Percentiles rank a stretch among this genome's conserved stretches.
Evolutionary conservation across 1,140 invertebrate species (phyloP).

Genomic region (Drosophila burlai): DNA sequence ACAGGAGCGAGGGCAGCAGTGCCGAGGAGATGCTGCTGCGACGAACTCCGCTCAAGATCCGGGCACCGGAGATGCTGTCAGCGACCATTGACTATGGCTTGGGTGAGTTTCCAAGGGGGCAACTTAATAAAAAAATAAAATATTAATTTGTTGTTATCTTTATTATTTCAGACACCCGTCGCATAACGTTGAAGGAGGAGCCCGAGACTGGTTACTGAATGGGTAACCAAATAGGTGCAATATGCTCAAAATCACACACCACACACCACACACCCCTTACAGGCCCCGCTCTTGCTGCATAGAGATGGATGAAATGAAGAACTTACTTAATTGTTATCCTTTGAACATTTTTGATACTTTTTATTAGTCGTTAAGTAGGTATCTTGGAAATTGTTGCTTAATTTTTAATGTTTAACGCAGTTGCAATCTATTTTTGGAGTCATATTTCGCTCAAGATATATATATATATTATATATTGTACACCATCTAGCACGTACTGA

Average conservation of each 20-base stretch:
- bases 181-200: slow-evolving; percentile 83
- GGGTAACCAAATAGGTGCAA: slow-evolving; percentile 52
- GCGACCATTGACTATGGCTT: slow-evolving; percentile 56
- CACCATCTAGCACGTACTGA: slow-evolving; percentile 46
- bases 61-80: slow-evolving; percentile 60
- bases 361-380: slow-evolving; percentile 77
- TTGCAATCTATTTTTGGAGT: slow-evolving; percentile 74
- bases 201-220: slow-evolving; percentile 81
- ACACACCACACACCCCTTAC: slow-evolving; percentile 24
- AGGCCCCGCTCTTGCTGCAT: slow-evolving; percentile 68
- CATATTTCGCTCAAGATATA: slow-evolving; percentile 67
- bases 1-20: slow-evolving; percentile 70
- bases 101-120: slow-evolving; percentile 29
- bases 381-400: slow-evolving; percentile 82
- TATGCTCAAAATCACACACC: slow-evolving; percentile 17
- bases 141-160: neutral
- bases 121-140: neutral
- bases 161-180: slow-evolving; percentile 63
- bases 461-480: slow-evolving; percentile 35
- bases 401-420: slow-evolving; percentile 71
- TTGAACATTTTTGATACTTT: slow-evolving; percentile 75
- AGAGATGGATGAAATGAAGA: slow-evolving; percentile 45
- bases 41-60: slow-evolving; percentile 72
- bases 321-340: slow-evolving; percentile 81
- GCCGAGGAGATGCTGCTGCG: slow-evolving; percentile 76